Percentiles rank a stretch among this genome's conserved stretches.
These are phyloP conservation scores for Sander lucioperca DNA, from an alignment of 2,113 vertebrate species.

Conservation along the genomic window DNA sequence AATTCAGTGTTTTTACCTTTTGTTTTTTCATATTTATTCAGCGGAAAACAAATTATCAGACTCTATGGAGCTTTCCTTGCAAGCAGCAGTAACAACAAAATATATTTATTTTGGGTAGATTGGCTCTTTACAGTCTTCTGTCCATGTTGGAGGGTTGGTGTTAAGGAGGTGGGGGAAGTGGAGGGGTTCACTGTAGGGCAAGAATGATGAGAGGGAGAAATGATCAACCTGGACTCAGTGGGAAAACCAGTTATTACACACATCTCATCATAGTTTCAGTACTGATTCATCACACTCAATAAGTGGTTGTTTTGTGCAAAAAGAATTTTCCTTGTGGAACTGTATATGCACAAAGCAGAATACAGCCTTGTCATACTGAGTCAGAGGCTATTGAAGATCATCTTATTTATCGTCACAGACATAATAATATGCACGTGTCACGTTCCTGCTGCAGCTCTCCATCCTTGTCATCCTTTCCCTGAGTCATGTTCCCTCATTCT, in stretches of 20 bases:
- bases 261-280: background rate
- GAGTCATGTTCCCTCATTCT: conserved; percentile 36
- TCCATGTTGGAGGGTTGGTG: background rate
- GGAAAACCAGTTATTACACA: background rate
- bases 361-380: conserved; percentile 6
- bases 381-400: background rate
- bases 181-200: conserved; percentile 25
- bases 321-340: background rate
- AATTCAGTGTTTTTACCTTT: conserved; percentile 5
- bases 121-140: conserved; percentile 16
- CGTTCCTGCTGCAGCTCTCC: conserved; percentile 12
- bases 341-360: conserved; percentile 13
- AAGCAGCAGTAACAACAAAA: conserved; percentile 19
- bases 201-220: conserved; percentile 16
- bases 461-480: conserved; percentile 11
- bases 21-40: conserved; percentile 12
- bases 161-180: background rate
- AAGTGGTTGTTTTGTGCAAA: background rate
- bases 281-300: background rate
- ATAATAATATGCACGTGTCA: conserved; percentile 28
- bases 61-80: background rate
- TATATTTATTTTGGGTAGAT: conserved; percentile 33
- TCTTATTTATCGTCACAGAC: conserved; percentile 17
- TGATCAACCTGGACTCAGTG: background rate
- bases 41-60: background rate